Percentiles rank a stretch among this genome's conserved stretches.
Conservation (phyloP, 2,797 vertebrate genomes). For the Orientallactaga sibirica region DNA sequence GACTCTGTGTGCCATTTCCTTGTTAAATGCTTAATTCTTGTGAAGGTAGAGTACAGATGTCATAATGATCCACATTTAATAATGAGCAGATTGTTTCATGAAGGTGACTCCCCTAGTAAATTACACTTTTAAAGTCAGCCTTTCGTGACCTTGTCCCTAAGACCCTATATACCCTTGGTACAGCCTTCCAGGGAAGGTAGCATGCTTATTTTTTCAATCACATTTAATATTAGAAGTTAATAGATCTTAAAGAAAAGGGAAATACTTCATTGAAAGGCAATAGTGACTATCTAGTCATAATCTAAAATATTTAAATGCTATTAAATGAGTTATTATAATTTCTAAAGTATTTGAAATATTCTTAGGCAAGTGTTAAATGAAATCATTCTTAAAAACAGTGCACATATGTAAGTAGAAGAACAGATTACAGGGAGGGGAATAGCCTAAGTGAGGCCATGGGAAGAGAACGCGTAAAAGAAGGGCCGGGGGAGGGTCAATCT, state of each 20-base stretch:
- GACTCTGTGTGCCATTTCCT: background rate
- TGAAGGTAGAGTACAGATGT: background rate
- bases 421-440: no score
- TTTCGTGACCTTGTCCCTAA: background rate
- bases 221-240: constrained; percentile 8
- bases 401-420: no score
- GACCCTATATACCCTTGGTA: background rate
- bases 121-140: background rate
- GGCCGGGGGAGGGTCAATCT: no score
- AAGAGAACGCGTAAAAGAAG: no score
- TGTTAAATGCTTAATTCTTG: constrained; percentile 22
- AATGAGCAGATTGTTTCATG: background rate
- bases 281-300: background rate
- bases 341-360: constrained; percentile 46
- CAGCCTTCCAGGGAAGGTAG: background rate
- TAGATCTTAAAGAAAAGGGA: constrained; percentile 46
- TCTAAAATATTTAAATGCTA: constrained; percentile 43
- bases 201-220: background rate
- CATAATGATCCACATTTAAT: background rate
- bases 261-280: constrained; percentile 30
- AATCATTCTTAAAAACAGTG: constrained; percentile 23
- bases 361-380: constrained; percentile 37
- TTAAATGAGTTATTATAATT: constrained; percentile 51
- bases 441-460: no score
- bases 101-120: background rate